Percentiles rank a stretch among this genome's conserved stretches.
phyloP scores from a whole-genome alignment of 2,113 vertebrate genomes.

The Girardinichthys multiradiatus region DNA sequence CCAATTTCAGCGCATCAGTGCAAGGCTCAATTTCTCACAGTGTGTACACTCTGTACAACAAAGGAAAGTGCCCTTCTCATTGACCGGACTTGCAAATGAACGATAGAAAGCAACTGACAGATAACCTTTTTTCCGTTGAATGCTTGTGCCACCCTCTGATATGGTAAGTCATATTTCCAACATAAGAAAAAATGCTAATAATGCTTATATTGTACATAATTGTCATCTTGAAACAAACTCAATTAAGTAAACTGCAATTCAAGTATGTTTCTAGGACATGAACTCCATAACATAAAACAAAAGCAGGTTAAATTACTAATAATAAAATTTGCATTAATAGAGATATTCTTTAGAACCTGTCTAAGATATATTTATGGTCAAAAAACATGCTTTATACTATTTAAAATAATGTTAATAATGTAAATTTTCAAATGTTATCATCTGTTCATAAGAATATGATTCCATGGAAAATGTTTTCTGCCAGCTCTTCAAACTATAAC shows the following conservation, averaged over 20 bases:
- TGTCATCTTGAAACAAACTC: not conserved
- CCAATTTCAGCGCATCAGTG: not conserved
- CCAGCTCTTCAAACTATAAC: not conserved
- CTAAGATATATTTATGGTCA: too few species aligned
- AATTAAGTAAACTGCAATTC: not conserved
- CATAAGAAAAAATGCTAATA: too few species aligned
- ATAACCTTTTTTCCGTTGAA: not conserved
- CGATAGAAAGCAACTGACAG: not conserved
- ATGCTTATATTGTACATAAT: not conserved
- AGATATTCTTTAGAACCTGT: not conserved
- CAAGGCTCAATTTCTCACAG: not conserved
- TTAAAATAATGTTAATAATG: not conserved
- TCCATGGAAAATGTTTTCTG: not conserved
- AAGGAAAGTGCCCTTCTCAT: not conserved
- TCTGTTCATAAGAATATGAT: not conserved
- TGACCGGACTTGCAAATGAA: not conserved
- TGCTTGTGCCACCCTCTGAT: not conserved
- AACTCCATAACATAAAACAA: not conserved
- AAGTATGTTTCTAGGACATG: not conserved
- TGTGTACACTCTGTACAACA: not conserved
- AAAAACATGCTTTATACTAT: too few species aligned
- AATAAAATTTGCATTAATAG: not conserved
- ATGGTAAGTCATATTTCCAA: too few species aligned
- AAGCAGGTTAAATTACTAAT: not conserved
- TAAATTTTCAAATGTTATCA: not conserved